Conservation (phyloP, 2,888 invertebrate genomes). For the Tetramorium bicarinatum region DNA sequence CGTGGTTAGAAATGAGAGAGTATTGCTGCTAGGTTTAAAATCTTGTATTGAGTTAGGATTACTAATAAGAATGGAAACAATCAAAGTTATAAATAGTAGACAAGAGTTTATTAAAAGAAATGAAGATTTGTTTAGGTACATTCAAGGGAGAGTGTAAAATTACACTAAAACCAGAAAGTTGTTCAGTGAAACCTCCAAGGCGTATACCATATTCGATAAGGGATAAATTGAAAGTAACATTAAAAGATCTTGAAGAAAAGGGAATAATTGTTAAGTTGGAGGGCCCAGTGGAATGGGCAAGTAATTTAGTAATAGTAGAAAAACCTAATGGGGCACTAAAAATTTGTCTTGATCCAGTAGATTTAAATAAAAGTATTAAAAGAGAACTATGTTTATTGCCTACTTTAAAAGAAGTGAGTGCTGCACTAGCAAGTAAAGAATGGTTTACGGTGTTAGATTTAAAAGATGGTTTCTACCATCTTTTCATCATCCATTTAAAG, state of each 20-base stretch:
- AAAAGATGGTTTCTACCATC: no score
- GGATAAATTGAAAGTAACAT: neutral
- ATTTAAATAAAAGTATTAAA: neutral
- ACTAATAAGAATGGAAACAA: neutral
- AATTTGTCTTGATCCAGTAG: neutral
- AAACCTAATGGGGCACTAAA: neutral
- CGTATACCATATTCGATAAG: neutral
- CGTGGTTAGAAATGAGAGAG: neutral
- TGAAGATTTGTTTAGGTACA: neutral
- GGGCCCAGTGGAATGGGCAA: neutral
- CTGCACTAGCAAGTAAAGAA: no score
- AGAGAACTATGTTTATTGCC: no score
- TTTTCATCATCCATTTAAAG: no score
- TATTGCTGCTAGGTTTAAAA: neutral
- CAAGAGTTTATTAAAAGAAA: neutral
- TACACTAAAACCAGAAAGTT: neutral
- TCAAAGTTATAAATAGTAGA: no score
- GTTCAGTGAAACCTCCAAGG: neutral
- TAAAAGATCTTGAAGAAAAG: neutral
- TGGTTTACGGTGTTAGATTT: no score
- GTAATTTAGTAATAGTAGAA: neutral
- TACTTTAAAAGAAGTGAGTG: no score
- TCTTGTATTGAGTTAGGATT: neutral
- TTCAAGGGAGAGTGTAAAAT: neutral
- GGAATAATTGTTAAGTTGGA: neutral